Evolutionary conservation across 2,888 invertebrate species (phyloP), one percentile per base, ranked within the genome.

Genomic region (Andrena camellia): DNA sequence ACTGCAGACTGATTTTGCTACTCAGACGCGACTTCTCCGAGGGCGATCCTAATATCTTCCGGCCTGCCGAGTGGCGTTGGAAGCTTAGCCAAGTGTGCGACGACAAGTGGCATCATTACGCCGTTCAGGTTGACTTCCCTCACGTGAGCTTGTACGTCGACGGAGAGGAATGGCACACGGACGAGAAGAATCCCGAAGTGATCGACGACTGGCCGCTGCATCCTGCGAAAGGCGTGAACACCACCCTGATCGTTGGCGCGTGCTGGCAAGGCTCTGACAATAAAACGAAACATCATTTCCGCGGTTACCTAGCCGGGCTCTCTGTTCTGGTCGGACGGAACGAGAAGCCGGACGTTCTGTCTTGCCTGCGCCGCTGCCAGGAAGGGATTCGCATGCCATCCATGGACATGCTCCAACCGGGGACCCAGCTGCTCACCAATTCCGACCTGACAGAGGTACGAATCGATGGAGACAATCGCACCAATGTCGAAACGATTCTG

Each of bases 121-220:
- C 99, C 0, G 95, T 99, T 60, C 98, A 98, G 93, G 97, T 99
- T 3, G 97, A 98, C 88, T 98, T 99, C 95, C 98, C 98, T 0
- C 97, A 97, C 92, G 97, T 98, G 63, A 97, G 97, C 85, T 95
- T 99, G 81, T 97, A 96, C 93, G 96, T 99, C 83, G 99, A 99
- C 94, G 99, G 99, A 0, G 97, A 97, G 91, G 95, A 96, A 62
- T 96, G 94, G 85, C 95, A 94, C 89, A 93, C 94, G 5, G 94
- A 94, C 70, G 96, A 97, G 92, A 97, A 97, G 92, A 99, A 98
- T 89, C 99, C 99, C 0, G 99, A 99, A 94, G 98, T 99, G 66
- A 98, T 99, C 92, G 99, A 99, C 93, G 99, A 99, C 95, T 99
- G 99, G 99, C 99, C 99, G 0, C 95, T 99, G 60, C 99, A 99